Evolutionary conservation across 2,797 vertebrate species (phyloP).

Genomic region (Thaleichthys pacificus): DNA sequence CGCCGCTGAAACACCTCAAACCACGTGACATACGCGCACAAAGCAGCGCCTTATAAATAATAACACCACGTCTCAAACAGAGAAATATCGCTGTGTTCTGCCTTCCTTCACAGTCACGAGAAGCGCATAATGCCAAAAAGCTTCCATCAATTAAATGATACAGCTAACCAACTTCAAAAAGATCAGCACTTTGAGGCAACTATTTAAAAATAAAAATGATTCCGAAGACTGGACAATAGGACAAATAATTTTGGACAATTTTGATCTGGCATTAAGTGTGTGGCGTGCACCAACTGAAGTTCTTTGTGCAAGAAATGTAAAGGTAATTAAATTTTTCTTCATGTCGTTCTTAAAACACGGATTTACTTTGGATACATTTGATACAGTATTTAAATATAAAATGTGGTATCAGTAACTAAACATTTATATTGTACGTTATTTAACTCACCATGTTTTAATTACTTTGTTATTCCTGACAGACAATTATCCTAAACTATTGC

Average conservation of each 20-base stretch:
- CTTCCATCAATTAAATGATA: slow-evolving; percentile 8
- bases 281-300: slow-evolving; percentile 33
- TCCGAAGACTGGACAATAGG: slow-evolving; percentile 13
- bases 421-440: background rate
- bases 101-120: slow-evolving; percentile 24
- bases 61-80: slow-evolving; percentile 3
- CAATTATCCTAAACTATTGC: too few species aligned
- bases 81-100: slow-evolving; percentile 23
- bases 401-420: background rate
- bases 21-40: slow-evolving; percentile 65
- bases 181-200: slow-evolving; percentile 18
- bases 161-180: background rate
- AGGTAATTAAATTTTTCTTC: slow-evolving; percentile 39
- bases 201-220: slow-evolving; percentile 13
- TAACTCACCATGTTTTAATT: background rate
- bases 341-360: background rate
- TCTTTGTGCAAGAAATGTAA: slow-evolving; percentile 29
- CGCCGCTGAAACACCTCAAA: background rate
- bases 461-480: background rate
- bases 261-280: background rate
- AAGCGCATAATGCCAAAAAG: slow-evolving; percentile 2
- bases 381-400: too few species aligned
- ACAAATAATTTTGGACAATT: background rate
- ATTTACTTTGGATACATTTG: background rate
- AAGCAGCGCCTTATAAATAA: slow-evolving; percentile 47